Evolutionary conservation across 1,140 invertebrate genomes (phyloP).

Genomic region (Dinoponera quadriceps): DNA sequence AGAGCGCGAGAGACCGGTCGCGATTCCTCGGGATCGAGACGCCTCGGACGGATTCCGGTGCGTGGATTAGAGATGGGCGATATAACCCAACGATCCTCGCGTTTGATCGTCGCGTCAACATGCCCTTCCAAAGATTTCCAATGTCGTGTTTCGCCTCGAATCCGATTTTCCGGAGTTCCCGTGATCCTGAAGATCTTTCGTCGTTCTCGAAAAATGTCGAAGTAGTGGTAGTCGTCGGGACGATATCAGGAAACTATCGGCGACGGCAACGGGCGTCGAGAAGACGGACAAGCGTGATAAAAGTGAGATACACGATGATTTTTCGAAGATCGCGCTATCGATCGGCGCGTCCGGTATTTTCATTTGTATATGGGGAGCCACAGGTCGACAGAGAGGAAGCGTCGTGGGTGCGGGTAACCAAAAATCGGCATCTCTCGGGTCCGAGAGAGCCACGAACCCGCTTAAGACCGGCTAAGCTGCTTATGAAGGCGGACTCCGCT

Average conservation of each 20-base stretch:
- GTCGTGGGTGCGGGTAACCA: slow-evolving; percentile 31
- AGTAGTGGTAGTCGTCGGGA: no score
- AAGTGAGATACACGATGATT: not conserved
- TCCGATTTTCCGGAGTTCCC: not conserved
- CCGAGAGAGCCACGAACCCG: slow-evolving; percentile 58
- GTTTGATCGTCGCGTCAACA: slow-evolving; percentile 30
- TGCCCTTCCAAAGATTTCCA: slow-evolving; percentile 13
- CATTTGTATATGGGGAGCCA: slow-evolving; percentile 5
- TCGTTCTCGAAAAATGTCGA: not conserved
- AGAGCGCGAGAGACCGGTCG: not conserved
- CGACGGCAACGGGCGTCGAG: no score
- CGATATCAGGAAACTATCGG: not conserved
- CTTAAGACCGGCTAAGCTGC: slow-evolving; percentile 70
- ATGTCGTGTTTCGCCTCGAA: slow-evolving; percentile 1
- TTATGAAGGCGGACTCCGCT: slow-evolving; percentile 52
- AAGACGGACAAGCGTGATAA: not conserved
- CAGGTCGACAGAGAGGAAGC: no score
- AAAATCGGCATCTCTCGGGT: slow-evolving; percentile 53
- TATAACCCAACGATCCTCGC: no score
- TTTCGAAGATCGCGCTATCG: not conserved
- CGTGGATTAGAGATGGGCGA: no score
- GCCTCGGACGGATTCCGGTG: slow-evolving; percentile 33
- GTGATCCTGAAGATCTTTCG: not conserved
- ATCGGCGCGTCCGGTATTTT: not conserved
- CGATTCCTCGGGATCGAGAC: slow-evolving; percentile 54